Conservation (phyloP, 2,888 invertebrate genomes). For the Pammene fasciana region DNA sequence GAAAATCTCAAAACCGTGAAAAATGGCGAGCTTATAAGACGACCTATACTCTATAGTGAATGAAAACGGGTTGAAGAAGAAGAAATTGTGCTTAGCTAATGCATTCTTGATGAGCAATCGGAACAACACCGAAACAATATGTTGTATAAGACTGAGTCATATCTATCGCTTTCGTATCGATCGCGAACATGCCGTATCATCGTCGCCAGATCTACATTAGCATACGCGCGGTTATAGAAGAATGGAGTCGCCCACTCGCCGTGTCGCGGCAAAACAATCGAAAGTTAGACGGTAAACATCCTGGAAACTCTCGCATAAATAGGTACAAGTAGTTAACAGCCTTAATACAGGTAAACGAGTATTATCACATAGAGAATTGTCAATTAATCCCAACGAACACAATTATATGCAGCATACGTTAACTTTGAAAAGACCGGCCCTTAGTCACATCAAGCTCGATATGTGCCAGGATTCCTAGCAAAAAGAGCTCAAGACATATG, state of each 20-base stretch:
- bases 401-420: too few species aligned
- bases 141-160: slow-evolving; percentile 53
- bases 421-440: neutral
- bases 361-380: too few species aligned
- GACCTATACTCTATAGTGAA: too few species aligned
- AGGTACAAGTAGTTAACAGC: neutral
- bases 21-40: too few species aligned
- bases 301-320: slow-evolving; percentile 9
- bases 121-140: slow-evolving; percentile 45
- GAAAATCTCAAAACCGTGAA: too few species aligned
- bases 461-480: slow-evolving; percentile 16
- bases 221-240: slow-evolving; percentile 57
- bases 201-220: slow-evolving; percentile 54
- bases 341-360: too few species aligned
- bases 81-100: too few species aligned
- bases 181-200: slow-evolving; percentile 59
- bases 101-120: neutral
- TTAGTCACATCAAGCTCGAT: slow-evolving; percentile 17
- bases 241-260: slow-evolving; percentile 48
- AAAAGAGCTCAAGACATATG: slow-evolving; percentile 16
- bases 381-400: too few species aligned
- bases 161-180: slow-evolving; percentile 64
- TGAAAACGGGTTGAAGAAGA: too few species aligned
- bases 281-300: slow-evolving; percentile 37
- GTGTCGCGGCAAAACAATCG: slow-evolving; percentile 42